A percentile compares a stretch with the other conserved stretches of the same genome.
Conservation (phyloP, 2,113 vertebrate genomes). For the Eulemur macaco region DNA sequence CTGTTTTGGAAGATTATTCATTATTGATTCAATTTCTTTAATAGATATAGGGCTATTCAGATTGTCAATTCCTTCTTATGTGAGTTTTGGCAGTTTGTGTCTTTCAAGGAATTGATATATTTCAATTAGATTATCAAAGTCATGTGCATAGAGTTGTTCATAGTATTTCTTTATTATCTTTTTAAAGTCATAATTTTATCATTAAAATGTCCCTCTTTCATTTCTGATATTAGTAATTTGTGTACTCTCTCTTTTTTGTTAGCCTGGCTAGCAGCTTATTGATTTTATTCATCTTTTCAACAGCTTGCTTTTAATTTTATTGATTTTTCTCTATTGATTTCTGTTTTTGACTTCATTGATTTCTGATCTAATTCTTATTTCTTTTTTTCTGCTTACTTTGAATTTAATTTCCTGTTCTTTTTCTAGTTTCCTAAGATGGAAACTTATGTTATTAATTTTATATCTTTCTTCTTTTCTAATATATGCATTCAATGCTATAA, state of each 20-base stretch:
- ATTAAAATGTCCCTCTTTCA: background rate
- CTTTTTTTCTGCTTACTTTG: background rate
- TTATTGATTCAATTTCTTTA: background rate
- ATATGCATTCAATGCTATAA: background rate
- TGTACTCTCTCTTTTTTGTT: background rate
- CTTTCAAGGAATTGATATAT: background rate
- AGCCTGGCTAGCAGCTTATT: background rate
- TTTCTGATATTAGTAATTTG: background rate
- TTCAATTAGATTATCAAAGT: background rate
- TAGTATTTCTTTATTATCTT: background rate
- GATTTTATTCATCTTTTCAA: background rate
- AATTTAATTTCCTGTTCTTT: background rate
- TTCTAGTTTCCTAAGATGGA: background rate
- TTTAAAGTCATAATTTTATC: background rate
- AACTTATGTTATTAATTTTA: background rate
- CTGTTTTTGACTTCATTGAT: background rate
- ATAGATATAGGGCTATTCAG: background rate
- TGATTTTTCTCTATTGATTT: background rate
- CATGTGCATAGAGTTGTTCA: background rate
- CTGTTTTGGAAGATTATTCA: background rate
- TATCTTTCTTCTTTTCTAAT: background rate
- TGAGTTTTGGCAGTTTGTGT: background rate
- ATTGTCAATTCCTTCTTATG: background rate
- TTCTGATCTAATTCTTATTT: background rate
- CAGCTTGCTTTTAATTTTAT: background rate